Evolutionary conservation across 2,797 vertebrate genomes (phyloP).

Genomic region (Tenualosa thibaudeaui): DNA sequence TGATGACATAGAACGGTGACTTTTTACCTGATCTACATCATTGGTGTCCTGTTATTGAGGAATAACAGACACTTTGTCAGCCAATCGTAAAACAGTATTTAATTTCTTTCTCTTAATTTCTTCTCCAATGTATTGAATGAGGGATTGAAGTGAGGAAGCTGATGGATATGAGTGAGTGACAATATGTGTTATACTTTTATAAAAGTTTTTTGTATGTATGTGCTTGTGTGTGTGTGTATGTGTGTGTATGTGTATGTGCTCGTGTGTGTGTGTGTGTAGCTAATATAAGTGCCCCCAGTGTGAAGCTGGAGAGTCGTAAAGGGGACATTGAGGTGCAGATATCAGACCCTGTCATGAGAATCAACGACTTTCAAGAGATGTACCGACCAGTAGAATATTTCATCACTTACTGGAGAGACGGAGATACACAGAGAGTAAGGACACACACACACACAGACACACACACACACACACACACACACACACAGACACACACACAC

Average conservation of each 20-base stretch:
- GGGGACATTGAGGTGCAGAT: background rate
- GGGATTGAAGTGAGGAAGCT: no score
- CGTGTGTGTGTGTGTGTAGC: conserved; percentile 8
- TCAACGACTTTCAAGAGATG: background rate
- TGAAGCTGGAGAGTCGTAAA: background rate
- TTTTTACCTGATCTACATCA: no score
- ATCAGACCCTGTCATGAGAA: background rate
- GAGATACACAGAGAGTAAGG: background rate
- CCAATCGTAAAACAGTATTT: no score
- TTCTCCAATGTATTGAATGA: no score
- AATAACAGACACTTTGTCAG: no score
- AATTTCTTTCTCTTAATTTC: no score
- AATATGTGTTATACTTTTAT: no score
- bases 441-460: background rate
- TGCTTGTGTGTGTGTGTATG: background rate
- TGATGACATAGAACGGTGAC: no score
- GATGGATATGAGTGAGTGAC: no score
- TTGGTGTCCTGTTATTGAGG: no score
- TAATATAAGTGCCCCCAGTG: background rate
- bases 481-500: background rate
- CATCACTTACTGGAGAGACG: background rate
- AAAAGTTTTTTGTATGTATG: background rate
- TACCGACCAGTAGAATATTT: background rate
- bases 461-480: conserved; percentile 10
- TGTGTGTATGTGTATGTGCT: background rate